Base-by-base conservation (phyloP, 1,140 invertebrate species). In the Dendrolimus kikuchii region DNA sequence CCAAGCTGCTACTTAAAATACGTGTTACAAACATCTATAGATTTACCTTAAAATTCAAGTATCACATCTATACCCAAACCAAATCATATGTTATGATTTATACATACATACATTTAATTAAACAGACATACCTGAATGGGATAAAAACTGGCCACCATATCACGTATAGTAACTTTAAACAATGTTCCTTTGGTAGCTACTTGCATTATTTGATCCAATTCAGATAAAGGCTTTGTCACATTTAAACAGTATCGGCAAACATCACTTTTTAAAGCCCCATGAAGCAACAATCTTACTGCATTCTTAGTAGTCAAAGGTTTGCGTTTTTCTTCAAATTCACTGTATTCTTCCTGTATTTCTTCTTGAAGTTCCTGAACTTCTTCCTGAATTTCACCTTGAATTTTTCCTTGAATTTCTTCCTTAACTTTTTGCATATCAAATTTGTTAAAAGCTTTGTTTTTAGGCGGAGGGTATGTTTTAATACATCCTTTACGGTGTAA, bases 241-340 rank as follows among this genome's bases (percentile, higher is more conserved):
- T 69, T 68, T 5, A 86, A 56, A 46, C 83, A 86, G 60, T 78
- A 84, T 40, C 75, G 67, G 55, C 83, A 86, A 6, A 86, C 79
- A 59, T 68, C 69, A n/a, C 60, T 64, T 52, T 65, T 73, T n/a
- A 86, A 57, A 23, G 67, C 73, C 5, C 78, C 81, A 54, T 72
- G 66, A 5, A 86, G 44, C 9, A 86, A 59, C 60, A 71, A 74
- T 40, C 77, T 71, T n/a, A 83, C 60, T 4, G 81, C 82, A 49
- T 77, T 74, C 55, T 81, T 78, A 0, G 81, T 74, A 10, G 70
- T 77, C 50, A 84, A 64, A 5, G 68, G 57, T 37, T 70, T 62
- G 40, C 50, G 54, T 42, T 60, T 55, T 48, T 36, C 36, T 38
- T n/a, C 6, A n/a, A 5, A 36, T 9, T 7, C 38, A 38, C 7